A percentile compares a stretch with the other conserved stretches of the same genome.
These are phyloP conservation scores for Achatina immaculata DNA, from an alignment of 1,140 invertebrate species.

Conservation along the genomic window DNA sequence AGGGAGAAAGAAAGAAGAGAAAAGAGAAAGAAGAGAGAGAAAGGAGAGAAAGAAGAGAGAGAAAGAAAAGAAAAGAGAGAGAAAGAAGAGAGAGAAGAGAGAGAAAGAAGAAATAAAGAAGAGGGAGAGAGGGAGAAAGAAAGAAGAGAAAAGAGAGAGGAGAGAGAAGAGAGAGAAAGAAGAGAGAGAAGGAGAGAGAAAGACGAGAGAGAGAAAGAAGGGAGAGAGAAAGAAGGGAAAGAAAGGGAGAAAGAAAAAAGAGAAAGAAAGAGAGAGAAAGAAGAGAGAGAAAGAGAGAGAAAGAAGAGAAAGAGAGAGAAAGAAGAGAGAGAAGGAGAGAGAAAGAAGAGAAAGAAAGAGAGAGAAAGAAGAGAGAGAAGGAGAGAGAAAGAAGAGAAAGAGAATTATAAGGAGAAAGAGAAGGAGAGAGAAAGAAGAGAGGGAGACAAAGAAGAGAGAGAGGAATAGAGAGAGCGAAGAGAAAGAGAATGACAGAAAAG, in stretches of 20 bases:
- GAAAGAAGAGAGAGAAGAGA: constrained; percentile 8
- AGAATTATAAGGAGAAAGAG: neutral
- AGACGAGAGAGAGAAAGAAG: neutral
- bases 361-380: neutral
- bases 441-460: neutral
- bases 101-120: neutral
- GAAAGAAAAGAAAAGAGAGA: constrained; percentile 19
- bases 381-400: neutral
- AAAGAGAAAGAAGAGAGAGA: neutral
- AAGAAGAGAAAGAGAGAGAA: neutral
- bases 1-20: neutral
- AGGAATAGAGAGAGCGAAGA: neutral
- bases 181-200: neutral
- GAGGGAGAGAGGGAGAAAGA: constrained; percentile 3
- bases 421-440: neutral
- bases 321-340: too few species aligned
- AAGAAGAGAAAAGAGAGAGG: neutral
- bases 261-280: constrained; percentile 5
- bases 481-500: neutral
- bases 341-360: neutral
- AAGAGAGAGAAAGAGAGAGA: neutral
- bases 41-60: neutral
- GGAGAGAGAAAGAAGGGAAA: neutral
- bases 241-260: neutral
- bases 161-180: neutral